These are phyloP conservation scores for Larimichthys polyactis DNA, from an alignment of 2,113 vertebrate genomes.

Conservation along the genomic window DNA sequence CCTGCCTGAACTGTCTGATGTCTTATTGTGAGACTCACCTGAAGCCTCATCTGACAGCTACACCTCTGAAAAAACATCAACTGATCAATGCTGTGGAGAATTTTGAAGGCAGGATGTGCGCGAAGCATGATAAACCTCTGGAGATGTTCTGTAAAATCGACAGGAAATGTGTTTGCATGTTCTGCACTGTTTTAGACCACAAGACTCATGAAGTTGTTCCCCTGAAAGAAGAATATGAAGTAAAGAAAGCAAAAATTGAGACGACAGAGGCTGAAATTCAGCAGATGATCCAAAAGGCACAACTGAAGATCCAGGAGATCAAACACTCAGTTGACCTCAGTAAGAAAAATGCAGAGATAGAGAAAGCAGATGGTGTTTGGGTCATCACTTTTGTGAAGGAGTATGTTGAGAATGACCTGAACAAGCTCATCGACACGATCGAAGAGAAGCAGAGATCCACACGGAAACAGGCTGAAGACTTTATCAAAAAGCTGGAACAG, in stretches of 20 bases:
- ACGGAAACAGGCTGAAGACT: not conserved
- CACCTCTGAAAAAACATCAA: not conserved
- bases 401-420: not conserved
- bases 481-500: slow-evolving; percentile 12
- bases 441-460: not conserved
- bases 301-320: not conserved
- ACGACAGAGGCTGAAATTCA: not conserved
- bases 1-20: slow-evolving; percentile 9
- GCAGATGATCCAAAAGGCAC: slow-evolving; percentile 1
- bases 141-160: slow-evolving; percentile 32
- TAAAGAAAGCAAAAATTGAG: not conserved
- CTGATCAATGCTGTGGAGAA: slow-evolving; percentile 19
- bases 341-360: not conserved
- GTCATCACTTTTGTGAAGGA: slow-evolving; percentile 15
- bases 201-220: not conserved
- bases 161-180: not conserved
- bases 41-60: not conserved
- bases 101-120: slow-evolving; percentile 15
- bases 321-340: not conserved
- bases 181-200: not conserved
- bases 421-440: not conserved
- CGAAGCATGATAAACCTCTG: slow-evolving; percentile 24
- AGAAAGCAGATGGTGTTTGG: not conserved
- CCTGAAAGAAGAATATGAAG: not conserved
- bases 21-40: slow-evolving; percentile 22